Percentiles rank a stretch among this genome's conserved stretches.
phyloP scores from a whole-genome alignment of 2,797 vertebrate species.

The Sebastes itinus region DNA sequence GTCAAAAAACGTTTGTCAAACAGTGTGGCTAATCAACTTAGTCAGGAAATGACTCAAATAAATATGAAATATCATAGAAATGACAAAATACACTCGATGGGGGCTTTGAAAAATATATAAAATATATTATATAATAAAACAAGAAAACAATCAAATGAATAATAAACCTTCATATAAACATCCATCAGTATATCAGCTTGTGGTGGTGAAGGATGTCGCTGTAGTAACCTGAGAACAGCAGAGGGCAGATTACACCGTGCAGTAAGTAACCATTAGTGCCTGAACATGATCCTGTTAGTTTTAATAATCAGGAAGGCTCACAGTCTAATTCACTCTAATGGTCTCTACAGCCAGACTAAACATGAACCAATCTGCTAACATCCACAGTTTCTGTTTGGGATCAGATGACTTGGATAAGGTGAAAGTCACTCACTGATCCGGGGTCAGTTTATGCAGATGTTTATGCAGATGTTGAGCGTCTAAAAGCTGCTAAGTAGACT shows the following conservation, averaged over 20 bases:
- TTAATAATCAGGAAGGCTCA: slow-evolving; percentile 44
- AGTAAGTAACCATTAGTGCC: slow-evolving; percentile 14
- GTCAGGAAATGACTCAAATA: too few species aligned
- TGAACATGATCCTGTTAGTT: slow-evolving; percentile 49
- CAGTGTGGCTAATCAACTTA: too few species aligned
- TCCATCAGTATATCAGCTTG: neutral
- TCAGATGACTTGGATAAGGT: slow-evolving; percentile 1
- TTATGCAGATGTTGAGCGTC: neutral
- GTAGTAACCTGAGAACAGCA: slow-evolving; percentile 41
- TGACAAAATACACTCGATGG: too few species aligned
- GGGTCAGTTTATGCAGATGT: neutral
- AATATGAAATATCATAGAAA: too few species aligned
- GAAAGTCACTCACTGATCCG: neutral
- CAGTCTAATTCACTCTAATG: slow-evolving; percentile 54
- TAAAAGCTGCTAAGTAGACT: neutral
- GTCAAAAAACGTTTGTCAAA: too few species aligned
- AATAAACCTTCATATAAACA: neutral
- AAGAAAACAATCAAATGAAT: neutral
- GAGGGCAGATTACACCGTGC: slow-evolving; percentile 29
- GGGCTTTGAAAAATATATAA: too few species aligned
- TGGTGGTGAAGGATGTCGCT: neutral
- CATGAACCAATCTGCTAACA: slow-evolving; percentile 40
- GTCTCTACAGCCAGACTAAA: neutral
- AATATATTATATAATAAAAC: neutral
- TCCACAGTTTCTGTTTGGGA: neutral